A percentile compares a stretch with the other conserved stretches of the same genome.
phyloP scores from a whole-genome alignment of 2,888 invertebrate genomes.

The Acleris literana region DNA sequence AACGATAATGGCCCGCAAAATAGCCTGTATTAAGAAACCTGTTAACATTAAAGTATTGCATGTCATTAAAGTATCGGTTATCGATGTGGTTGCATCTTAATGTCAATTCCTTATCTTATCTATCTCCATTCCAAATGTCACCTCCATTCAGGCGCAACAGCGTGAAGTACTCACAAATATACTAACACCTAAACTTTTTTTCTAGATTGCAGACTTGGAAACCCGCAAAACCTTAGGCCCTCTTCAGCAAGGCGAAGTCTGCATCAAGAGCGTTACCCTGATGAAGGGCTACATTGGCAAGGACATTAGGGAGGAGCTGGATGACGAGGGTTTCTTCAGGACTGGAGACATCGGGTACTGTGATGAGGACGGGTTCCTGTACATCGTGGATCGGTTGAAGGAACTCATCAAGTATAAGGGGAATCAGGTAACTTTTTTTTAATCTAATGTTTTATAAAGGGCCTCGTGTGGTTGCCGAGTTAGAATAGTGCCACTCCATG shows the following conservation, averaged over 20 bases:
- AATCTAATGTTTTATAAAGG: too few relatives aligned
- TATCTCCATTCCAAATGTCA: too few relatives aligned
- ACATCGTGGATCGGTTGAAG: constrained; percentile 89
- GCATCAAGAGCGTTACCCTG: constrained; percentile 87
- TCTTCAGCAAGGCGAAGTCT: constrained; percentile 88
- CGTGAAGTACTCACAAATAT: too few relatives aligned
- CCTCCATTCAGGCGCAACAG: too few relatives aligned
- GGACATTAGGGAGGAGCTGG: constrained; percentile 84
- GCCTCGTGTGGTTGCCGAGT: too few relatives aligned
- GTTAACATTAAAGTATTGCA: too few relatives aligned
- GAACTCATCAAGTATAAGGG: constrained; percentile 93
- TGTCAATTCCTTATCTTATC: too few relatives aligned
- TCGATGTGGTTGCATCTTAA: too few relatives aligned
- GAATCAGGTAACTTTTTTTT: constrained; percentile 84
- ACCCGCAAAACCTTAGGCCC: constrained; percentile 83
- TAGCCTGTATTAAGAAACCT: too few relatives aligned
- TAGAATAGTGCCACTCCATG: too few relatives aligned
- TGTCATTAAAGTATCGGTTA: too few relatives aligned
- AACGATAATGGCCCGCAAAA: too few relatives aligned
- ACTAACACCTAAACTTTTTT: background rate
- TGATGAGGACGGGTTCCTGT: constrained; percentile 87
- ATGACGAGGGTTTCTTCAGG: constrained; percentile 87
- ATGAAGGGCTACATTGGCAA: constrained; percentile 91
- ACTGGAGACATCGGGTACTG: constrained; percentile 90
- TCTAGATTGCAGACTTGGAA: constrained; percentile 72